phyloP scores from a whole-genome alignment of 2,888 invertebrate genomes.

The Tetragonula carbonaria region DNA sequence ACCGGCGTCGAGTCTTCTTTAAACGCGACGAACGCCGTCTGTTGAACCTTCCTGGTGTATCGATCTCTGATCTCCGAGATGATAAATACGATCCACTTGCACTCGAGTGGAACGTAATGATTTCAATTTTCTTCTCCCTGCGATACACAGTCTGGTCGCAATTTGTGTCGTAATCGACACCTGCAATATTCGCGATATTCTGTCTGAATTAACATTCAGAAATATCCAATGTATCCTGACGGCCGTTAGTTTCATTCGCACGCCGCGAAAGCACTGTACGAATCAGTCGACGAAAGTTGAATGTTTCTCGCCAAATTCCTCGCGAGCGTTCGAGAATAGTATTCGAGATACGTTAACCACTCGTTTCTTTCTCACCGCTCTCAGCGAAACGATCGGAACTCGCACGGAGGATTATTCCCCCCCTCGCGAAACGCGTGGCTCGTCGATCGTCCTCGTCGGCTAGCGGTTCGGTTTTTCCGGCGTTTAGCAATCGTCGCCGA shows the following conservation, averaged over 20 bases:
- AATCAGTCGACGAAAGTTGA: not conserved
- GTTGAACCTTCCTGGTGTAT: not conserved
- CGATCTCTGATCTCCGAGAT: not conserved
- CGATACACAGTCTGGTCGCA: no score
- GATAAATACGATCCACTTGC: no score
- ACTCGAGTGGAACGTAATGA: no score
- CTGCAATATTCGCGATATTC: no score
- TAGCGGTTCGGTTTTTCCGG: constrained; percentile 11
- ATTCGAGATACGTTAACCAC: constrained; percentile 37
- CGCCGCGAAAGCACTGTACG: not conserved
- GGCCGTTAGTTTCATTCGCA: not conserved
- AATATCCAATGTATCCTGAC: not conserved
- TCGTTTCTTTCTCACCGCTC: constrained; percentile 6
- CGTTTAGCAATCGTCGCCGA: constrained; percentile 10
- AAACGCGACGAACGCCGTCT: no score
- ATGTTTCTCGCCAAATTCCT: not conserved
- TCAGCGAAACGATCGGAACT: not conserved
- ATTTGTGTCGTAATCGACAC: no score
- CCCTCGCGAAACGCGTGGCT: constrained; percentile 12
- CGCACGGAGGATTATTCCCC: constrained; percentile 29
- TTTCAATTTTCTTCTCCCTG: no score
- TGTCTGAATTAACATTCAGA: not conserved
- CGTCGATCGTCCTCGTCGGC: constrained; percentile 25
- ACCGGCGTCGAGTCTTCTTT: not conserved
- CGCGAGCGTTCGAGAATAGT: not conserved